Conservation (phyloP, 2,113 vertebrate species). For the Osmerus mordax region DNA sequence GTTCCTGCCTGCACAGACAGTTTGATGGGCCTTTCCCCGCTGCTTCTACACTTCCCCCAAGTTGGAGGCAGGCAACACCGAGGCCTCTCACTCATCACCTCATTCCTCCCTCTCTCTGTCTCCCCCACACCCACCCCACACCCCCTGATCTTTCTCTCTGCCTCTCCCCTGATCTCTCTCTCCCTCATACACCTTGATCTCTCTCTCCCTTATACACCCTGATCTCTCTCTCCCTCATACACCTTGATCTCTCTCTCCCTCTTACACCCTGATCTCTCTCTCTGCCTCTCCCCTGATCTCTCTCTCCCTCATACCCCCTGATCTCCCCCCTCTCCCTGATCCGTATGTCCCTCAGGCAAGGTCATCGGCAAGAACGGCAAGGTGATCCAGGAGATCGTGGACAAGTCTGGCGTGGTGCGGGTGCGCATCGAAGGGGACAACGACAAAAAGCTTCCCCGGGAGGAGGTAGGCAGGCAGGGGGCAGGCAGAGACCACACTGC, state of each 20-base stretch:
- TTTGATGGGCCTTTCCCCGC: too few species aligned
- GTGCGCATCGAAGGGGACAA: conserved; percentile 90
- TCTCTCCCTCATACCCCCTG: too few species aligned
- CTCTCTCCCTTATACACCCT: too few species aligned
- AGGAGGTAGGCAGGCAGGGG: conserved; percentile 79
- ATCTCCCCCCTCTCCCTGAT: background rate
- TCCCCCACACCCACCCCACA: too few species aligned
- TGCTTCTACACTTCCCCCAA: too few species aligned
- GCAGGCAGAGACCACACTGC: conserved; percentile 67
- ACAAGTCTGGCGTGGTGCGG: conserved; percentile 90
- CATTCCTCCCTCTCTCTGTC: too few species aligned
- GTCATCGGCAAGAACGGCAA: conserved; percentile 92
- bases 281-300: background rate
- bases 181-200: background rate
- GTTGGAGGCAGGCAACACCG: too few species aligned
- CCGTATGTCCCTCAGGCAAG: conserved; percentile 72
- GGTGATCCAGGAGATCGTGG: conserved; percentile 93
- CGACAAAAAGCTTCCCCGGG: conserved; percentile 86
- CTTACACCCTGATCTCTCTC: background rate
- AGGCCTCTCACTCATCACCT: background rate
- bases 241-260: too few species aligned
- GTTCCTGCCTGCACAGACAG: too few species aligned
- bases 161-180: background rate
- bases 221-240: background rate
- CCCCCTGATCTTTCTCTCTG: background rate